A percentile compares a stretch with the other conserved stretches of the same genome.
Evolutionary conservation across 1,140 invertebrate genomes (phyloP).

Genomic region (Meloidogyne exigua): DNA sequence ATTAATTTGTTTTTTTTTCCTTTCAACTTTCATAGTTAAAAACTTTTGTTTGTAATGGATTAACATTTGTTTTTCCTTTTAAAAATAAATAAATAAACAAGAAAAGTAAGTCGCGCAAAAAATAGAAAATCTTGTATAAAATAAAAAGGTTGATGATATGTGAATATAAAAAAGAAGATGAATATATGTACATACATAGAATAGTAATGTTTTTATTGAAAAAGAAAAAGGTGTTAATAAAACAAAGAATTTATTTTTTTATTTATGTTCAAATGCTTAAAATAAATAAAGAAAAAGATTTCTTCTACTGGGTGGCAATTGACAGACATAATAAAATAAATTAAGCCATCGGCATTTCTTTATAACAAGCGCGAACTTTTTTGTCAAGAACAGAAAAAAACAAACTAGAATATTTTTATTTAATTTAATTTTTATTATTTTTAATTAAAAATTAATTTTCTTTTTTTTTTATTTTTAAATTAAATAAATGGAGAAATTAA

Average conservation of each 20-base stretch:
- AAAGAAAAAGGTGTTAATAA: no score
- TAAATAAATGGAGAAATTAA: not conserved
- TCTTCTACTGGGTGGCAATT: not conserved
- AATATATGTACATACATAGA: no score
- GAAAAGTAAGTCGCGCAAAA: not conserved
- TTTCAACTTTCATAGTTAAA: not conserved
- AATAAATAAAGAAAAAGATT: not conserved
- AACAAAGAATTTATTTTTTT: no score
- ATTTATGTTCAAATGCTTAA: not conserved
- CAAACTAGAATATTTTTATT: not conserved
- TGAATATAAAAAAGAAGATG: not conserved
- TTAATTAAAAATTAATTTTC: slow-evolving; percentile 6
- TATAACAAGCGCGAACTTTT: not conserved
- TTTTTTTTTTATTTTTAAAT: not conserved
- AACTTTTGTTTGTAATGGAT: not conserved
- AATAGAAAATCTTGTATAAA: not conserved
- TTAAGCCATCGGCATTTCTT: not conserved
- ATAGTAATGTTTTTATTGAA: not conserved
- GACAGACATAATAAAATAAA: not conserved
- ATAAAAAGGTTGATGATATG: not conserved
- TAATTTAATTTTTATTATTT: not conserved
- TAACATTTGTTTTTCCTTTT: not conserved
- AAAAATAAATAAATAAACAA: not conserved
- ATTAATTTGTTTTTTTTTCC: no score
- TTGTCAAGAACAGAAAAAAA: not conserved